Percentiles rank a stretch among this genome's conserved stretches.
phyloP scores from a whole-genome alignment of 2,797 vertebrate genomes.

The Miichthys miiuy region DNA sequence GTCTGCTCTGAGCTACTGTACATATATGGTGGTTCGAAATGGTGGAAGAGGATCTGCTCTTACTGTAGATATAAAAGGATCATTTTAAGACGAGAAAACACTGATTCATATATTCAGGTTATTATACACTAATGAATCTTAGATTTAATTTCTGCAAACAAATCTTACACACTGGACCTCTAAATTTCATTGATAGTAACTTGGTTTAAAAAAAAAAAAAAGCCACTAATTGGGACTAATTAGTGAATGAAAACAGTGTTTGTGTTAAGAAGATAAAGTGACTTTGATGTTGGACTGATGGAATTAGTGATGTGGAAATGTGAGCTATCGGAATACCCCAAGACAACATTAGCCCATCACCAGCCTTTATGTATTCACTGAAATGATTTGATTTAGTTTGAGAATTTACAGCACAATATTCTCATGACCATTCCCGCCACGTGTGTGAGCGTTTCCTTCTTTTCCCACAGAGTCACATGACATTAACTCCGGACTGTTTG shows the following conservation, averaged over 20 bases:
- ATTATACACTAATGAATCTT: too few relatives aligned
- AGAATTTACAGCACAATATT: not conserved
- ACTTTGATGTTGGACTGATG: not conserved
- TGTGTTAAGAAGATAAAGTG: not conserved
- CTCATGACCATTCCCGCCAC: conserved; percentile 3
- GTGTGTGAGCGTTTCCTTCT: not conserved
- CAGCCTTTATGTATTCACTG: not conserved
- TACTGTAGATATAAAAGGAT: too few relatives aligned
- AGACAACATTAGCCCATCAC: not conserved
- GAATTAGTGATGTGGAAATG: not conserved
- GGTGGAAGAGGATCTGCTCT: too few relatives aligned
- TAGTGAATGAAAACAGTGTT: not conserved
- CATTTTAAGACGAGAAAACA: too few relatives aligned
- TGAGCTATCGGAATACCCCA: not conserved
- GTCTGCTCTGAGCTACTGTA: too few relatives aligned
- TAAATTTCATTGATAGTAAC: not conserved
- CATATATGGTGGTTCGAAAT: too few relatives aligned
- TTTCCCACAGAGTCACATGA: conserved; percentile 2
- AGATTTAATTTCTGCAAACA: too few relatives aligned
- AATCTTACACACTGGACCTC: too few relatives aligned
- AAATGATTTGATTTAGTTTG: conserved; percentile 5
- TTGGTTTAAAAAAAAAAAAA: too few relatives aligned
- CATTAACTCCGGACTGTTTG: conserved; percentile 1
- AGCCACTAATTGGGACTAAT: too few relatives aligned
- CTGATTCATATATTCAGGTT: too few relatives aligned